These are phyloP conservation scores for Micromys minutus DNA, from an alignment of 2,113 vertebrate species.

Conservation along the genomic window DNA sequence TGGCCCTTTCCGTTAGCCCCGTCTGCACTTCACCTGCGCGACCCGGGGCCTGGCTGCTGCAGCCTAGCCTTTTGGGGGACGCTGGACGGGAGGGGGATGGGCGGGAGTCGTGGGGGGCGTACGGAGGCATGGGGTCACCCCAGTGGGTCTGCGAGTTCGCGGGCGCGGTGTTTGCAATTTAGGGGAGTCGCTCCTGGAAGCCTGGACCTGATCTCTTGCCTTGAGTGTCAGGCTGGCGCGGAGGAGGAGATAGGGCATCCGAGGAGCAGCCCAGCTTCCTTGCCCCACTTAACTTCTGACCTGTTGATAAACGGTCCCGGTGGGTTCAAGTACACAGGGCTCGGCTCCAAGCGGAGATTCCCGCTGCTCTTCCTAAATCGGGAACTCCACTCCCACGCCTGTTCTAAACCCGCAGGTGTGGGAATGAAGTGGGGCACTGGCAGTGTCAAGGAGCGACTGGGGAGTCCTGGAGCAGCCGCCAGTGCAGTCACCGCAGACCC, in stretches of 20 bases:
- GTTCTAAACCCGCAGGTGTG: neutral
- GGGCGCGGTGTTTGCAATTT: neutral
- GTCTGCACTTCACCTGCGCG: neutral
- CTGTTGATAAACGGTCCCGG: slow-evolving; percentile 35
- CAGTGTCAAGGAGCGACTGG: neutral
- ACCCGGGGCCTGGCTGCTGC: neutral
- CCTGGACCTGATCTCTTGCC: neutral
- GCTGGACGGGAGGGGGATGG: neutral
- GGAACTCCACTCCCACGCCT: neutral
- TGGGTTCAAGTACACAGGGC: neutral
- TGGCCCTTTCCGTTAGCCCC: neutral
- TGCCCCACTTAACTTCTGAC: neutral
- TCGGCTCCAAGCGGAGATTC: neutral
- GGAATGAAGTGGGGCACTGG: neutral
- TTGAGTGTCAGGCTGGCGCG: neutral
- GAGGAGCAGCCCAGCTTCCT: neutral
- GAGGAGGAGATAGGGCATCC: neutral
- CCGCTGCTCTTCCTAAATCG: neutral
- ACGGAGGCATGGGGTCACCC: neutral
- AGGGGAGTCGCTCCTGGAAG: neutral
- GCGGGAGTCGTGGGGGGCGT: neutral
- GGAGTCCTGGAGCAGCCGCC: neutral
- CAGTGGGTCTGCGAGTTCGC: neutral
- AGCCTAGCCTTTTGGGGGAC: neutral
- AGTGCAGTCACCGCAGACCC: neutral